A percentile compares a stretch with the other conserved stretches of the same genome.
phyloP scores from a whole-genome alignment of 2,113 vertebrate genomes.

The Guaruba guarouba region DNA sequence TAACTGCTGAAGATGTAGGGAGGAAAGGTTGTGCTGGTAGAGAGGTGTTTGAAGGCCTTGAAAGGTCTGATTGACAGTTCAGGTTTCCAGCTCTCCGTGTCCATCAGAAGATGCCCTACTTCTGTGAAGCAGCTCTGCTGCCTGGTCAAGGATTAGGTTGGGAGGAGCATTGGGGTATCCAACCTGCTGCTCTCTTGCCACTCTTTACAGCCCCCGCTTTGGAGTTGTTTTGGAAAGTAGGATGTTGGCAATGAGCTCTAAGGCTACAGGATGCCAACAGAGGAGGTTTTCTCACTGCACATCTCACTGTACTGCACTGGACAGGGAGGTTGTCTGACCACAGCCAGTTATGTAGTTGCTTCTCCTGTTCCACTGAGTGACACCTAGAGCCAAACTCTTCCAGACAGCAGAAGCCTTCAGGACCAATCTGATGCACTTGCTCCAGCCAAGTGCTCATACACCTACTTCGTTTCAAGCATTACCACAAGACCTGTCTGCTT shows the following conservation, averaged over 20 bases:
- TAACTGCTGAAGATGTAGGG: background rate
- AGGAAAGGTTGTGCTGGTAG: background rate
- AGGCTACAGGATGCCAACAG: background rate
- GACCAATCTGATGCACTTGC: background rate
- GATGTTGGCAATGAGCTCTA: background rate
- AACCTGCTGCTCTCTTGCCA: background rate
- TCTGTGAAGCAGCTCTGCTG: background rate
- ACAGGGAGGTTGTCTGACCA: background rate
- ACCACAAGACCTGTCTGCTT: background rate
- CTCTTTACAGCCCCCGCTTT: background rate
- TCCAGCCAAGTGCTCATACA: background rate
- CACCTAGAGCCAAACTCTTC: background rate
- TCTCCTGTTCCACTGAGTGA: background rate
- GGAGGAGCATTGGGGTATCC: background rate
- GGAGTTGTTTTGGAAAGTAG: background rate
- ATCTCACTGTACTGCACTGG: background rate
- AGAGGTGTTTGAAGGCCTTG: background rate
- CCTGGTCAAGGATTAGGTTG: background rate
- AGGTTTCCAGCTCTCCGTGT: background rate
- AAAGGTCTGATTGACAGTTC: background rate
- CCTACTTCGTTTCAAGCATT: background rate
- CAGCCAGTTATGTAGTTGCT: background rate
- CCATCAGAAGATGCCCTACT: background rate
- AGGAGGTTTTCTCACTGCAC: background rate
- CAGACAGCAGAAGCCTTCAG: background rate